phyloP scores from a whole-genome alignment of 2,888 invertebrate species.

The Pammene aurita region DNA sequence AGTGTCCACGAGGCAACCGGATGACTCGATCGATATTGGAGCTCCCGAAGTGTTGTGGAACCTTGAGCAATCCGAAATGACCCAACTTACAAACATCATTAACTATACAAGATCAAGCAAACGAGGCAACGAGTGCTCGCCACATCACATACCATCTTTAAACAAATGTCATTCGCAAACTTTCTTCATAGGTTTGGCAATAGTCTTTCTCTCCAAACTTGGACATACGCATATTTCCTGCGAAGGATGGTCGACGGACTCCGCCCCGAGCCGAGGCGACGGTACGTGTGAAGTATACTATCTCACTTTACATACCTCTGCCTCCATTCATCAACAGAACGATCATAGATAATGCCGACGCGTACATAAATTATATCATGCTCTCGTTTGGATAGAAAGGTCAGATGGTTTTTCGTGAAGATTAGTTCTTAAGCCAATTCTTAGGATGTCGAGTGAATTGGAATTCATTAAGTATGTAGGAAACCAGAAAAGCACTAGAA shows the following conservation, averaged over 20 bases:
- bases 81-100: too few relatives aligned
- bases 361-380: conserved; percentile 6
- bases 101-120: too few relatives aligned
- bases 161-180: too few relatives aligned
- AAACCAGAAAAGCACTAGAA: too few relatives aligned
- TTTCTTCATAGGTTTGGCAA: not conserved
- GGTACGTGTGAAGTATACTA: conserved; percentile 46
- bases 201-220: conserved; percentile 48
- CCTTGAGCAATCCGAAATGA: too few relatives aligned
- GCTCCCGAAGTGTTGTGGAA: too few relatives aligned
- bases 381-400: not conserved
- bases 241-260: conserved; percentile 52
- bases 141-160: too few relatives aligned
- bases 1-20: too few relatives aligned
- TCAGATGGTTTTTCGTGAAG: not conserved
- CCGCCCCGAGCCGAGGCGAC: conserved; percentile 60
- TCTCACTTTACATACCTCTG: conserved; percentile 37
- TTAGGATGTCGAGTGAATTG: too few relatives aligned
- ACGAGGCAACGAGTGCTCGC: too few relatives aligned
- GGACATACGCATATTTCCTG: conserved; percentile 47
- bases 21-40: too few relatives aligned
- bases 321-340: conserved; percentile 25
- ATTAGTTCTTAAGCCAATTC: not conserved
- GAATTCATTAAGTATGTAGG: too few relatives aligned
- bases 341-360: conserved; percentile 12